These are phyloP conservation scores for Trachymyrmex septentrionalis DNA, from an alignment of 1,140 invertebrate genomes.

Conservation along the genomic window DNA sequence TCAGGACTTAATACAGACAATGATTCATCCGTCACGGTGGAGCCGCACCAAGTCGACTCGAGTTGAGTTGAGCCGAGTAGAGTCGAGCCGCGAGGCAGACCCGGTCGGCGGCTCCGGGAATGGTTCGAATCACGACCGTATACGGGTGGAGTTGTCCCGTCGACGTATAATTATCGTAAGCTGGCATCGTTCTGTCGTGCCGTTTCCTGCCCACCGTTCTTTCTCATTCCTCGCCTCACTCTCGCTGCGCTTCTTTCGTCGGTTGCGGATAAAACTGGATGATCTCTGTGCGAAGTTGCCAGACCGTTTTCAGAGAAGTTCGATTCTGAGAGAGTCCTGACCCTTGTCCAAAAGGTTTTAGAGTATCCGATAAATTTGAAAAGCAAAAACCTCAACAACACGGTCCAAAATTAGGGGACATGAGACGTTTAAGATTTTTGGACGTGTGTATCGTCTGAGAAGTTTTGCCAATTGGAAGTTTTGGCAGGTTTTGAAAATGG, in stretches of 20 bases:
- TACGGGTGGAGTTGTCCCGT: conserved; percentile 65
- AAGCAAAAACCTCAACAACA: too few relatives aligned
- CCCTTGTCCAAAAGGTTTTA: background rate
- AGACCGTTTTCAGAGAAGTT: background rate
- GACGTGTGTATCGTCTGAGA: too few relatives aligned
- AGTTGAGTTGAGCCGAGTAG: conserved; percentile 34
- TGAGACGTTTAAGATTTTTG: too few relatives aligned
- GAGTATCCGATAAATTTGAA: background rate
- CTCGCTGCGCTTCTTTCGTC: conserved; percentile 28
- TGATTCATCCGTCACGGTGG: conserved; percentile 60
- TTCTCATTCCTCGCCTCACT: conserved; percentile 45
- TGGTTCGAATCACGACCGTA: conserved; percentile 62
- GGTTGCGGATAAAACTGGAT: conserved; percentile 10
- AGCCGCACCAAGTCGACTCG: conserved; percentile 38
- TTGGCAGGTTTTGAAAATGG: background rate
- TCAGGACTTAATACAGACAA: conserved; percentile 62
- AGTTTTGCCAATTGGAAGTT: background rate
- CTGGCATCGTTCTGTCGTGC: conserved; percentile 50
- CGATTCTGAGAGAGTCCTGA: background rate
- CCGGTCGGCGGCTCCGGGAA: conserved; percentile 53
- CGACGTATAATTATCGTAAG: conserved; percentile 61
- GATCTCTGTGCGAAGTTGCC: background rate
- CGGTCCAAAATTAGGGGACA: too few relatives aligned
- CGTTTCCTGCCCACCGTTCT: conserved; percentile 60
- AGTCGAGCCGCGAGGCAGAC: conserved; percentile 57